Percentiles rank a stretch among this genome's conserved stretches.
Conservation (phyloP, 1,140 invertebrate genomes). For the Listronotus bonariensis region DNA sequence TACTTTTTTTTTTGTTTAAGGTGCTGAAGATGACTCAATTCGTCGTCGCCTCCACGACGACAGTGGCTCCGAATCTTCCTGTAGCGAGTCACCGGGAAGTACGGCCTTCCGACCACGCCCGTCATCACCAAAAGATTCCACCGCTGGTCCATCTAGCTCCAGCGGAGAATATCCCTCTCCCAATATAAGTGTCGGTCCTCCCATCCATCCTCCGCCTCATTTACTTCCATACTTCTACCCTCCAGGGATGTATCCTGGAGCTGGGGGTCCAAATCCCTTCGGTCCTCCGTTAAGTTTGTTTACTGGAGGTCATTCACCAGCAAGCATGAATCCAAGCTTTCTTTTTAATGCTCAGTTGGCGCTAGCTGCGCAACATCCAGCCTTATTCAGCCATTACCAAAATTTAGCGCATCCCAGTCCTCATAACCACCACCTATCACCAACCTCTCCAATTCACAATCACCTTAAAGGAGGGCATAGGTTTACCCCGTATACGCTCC, state of each 20-base stretch:
- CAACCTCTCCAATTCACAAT: conserved; percentile 60
- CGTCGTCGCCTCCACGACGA: conserved; percentile 64
- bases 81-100: conserved; percentile 64
- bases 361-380: conserved; percentile 79
- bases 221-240: conserved; percentile 87
- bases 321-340: conserved; percentile 71
- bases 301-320: conserved; percentile 60
- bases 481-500: conserved; percentile 84
- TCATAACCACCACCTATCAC: conserved; percentile 57
- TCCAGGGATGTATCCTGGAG: conserved; percentile 78
- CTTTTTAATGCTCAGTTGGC: conserved; percentile 82
- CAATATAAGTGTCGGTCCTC: conserved; percentile 85
- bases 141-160: conserved; percentile 60
- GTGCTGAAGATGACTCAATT: conserved; percentile 56
- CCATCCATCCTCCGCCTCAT: conserved; percentile 80
- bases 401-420: conserved; percentile 61
- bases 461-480: conserved; percentile 65
- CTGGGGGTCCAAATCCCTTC: conserved; percentile 65
- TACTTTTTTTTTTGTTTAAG: conserved; percentile 40
- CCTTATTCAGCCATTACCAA: conserved; percentile 71
- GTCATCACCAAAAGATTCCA: conserved; percentile 59
- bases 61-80: conserved; percentile 68
- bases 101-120: conserved; percentile 64
- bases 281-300: conserved; percentile 69
- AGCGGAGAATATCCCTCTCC: conserved; percentile 73